phyloP scores from a whole-genome alignment of 2,888 invertebrate genomes.

The Napeogenes inachia region DNA sequence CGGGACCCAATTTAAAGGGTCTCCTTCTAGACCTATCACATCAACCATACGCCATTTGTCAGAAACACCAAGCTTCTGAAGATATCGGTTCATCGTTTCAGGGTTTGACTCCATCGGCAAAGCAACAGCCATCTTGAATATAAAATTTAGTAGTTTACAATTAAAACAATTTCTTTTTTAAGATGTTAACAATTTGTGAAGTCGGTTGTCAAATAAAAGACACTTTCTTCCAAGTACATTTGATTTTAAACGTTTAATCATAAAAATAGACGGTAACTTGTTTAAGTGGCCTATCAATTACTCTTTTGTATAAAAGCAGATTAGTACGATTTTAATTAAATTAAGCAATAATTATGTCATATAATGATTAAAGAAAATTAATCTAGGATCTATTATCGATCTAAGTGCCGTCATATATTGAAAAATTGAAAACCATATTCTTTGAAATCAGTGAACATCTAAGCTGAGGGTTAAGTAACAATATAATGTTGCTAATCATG shows the following conservation, averaged over 20 bases:
- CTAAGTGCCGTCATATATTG: no score
- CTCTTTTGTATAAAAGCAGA: no score
- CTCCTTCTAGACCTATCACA: slow-evolving; percentile 93
- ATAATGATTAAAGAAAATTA: no score
- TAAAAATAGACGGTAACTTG: no score
- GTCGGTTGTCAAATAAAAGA: background rate
- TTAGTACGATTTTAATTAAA: no score
- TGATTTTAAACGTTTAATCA: background rate
- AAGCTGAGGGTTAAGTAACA: background rate
- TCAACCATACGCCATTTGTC: slow-evolving; percentile 90
- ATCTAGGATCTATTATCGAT: no score
- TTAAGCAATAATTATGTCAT: no score
- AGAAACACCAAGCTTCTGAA: slow-evolving; percentile 87
- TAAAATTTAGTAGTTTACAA: slow-evolving; percentile 7
- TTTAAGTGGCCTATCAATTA: no score
- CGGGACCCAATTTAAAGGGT: slow-evolving; percentile 89
- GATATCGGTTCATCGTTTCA: slow-evolving; percentile 81
- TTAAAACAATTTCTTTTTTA: background rate
- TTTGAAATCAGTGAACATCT: background rate
- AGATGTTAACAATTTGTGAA: background rate
- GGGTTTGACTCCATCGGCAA: slow-evolving; percentile 78
- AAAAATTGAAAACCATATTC: no score
- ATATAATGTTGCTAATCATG: background rate
- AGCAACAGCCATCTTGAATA: slow-evolving; percentile 45
- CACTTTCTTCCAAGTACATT: background rate